Evolutionary conservation across 2,113 vertebrate species (phyloP).

Genomic region (Piaya cayana): DNA sequence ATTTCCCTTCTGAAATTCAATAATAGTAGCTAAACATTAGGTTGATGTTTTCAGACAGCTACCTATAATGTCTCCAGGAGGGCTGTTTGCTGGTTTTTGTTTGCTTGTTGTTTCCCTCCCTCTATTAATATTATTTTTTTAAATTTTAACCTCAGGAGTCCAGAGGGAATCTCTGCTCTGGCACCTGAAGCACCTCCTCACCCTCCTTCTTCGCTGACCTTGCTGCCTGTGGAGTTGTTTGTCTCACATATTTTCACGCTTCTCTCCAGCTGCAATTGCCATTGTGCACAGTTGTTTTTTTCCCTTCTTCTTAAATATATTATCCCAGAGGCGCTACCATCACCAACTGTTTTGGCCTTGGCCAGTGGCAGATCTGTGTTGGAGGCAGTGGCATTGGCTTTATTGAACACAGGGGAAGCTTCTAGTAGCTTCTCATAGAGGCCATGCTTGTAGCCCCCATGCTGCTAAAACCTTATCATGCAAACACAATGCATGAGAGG

Average conservation of each 20-base stretch:
- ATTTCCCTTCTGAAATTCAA: background rate
- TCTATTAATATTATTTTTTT: too few species aligned
- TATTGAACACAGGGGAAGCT: accelerated
- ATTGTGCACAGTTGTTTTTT: background rate
- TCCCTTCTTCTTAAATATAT: background rate
- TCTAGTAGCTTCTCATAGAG: background rate
- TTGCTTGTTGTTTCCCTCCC: too few species aligned
- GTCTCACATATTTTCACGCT: background rate
- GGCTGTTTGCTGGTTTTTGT: too few species aligned
- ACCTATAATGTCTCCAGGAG: accelerated
- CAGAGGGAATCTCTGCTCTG: too few species aligned
- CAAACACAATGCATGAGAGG: background rate
- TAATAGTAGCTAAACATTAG: background rate
- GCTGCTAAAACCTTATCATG: background rate
- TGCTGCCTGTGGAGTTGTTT: background rate
- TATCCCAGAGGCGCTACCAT: background rate
- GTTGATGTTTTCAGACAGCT: background rate
- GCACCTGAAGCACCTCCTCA: too few species aligned
- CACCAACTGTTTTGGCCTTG: accelerated
- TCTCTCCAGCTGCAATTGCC: background rate
- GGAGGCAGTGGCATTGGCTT: background rate
- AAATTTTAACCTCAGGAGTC: too few species aligned
- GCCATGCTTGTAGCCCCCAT: background rate
- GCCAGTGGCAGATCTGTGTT: accelerated
- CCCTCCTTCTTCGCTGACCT: background rate